Percentiles rank a stretch among this genome's conserved stretches.
Conservation (phyloP, 2,113 vertebrate genomes). For the Myodes glareolus region DNA sequence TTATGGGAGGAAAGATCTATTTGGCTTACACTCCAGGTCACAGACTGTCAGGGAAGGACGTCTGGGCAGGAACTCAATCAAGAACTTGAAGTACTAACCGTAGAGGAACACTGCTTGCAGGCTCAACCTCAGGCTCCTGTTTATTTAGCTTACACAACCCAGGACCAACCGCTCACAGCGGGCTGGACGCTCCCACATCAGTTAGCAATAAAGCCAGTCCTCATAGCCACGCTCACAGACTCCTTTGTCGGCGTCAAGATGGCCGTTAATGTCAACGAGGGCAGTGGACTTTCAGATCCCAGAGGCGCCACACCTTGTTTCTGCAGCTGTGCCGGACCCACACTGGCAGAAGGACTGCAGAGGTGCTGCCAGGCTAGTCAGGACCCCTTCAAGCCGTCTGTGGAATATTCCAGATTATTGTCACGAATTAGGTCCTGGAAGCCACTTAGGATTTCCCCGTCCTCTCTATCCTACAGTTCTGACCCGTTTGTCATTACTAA, state of each 20-base stretch:
- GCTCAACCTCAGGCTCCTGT: neutral
- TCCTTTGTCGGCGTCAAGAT: no score
- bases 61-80: neutral
- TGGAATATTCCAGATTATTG: neutral
- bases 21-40: neutral
- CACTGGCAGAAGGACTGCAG: rapidly evolving
- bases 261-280: neutral
- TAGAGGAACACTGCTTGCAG: neutral
- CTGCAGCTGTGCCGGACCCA: no score
- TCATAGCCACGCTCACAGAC: neutral
- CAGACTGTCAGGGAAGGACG: neutral
- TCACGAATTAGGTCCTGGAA: neutral
- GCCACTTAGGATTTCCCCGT: neutral
- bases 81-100: no score
- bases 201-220: neutral
- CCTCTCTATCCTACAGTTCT: neutral
- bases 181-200: neutral
- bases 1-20: neutral
- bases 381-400: no score
- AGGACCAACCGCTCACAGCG: no score
- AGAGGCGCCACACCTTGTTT: rapidly evolving
- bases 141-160: neutral
- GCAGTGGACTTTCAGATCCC: neutral
- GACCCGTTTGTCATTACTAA: neutral
- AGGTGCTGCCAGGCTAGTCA: rapidly evolving